These are phyloP conservation scores for Antitype chi DNA, from an alignment of 2,888 invertebrate species.

Conservation along the genomic window DNA sequence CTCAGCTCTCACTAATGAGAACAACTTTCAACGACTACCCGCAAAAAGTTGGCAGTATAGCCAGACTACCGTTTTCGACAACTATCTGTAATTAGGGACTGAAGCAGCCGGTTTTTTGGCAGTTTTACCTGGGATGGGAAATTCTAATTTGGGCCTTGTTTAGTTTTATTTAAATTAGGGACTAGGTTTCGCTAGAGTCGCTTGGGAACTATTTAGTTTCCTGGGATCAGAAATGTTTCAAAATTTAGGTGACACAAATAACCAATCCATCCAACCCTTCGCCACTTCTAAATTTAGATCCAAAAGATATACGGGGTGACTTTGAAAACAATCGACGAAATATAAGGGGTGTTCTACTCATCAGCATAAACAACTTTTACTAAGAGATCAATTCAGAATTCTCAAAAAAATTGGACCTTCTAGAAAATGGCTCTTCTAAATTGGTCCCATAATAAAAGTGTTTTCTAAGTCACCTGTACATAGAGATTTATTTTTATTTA, in stretches of 20 bases:
- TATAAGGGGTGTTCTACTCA: too few relatives aligned
- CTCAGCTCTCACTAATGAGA: slow-evolving; percentile 42
- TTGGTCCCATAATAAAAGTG: too few relatives aligned
- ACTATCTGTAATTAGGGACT: slow-evolving; percentile 57
- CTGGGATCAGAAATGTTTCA: neutral
- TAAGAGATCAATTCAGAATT: too few relatives aligned
- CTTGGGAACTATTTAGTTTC: neutral
- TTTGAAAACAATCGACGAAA: too few relatives aligned
- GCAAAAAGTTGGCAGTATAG: slow-evolving; percentile 51
- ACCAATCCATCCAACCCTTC: neutral
- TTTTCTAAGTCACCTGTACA: too few relatives aligned
- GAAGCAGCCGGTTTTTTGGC: slow-evolving; percentile 45
- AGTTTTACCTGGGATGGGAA: slow-evolving; percentile 28
- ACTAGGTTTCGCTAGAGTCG: neutral
- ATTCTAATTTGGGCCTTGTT: slow-evolving; percentile 30
- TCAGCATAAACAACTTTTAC: too few relatives aligned
- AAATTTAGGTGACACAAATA: neutral
- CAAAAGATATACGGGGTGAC: too few relatives aligned
- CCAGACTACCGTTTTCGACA: slow-evolving; percentile 45
- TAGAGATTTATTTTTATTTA: too few relatives aligned
- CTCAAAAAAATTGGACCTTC: too few relatives aligned
- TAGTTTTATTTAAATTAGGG: slow-evolving; percentile 32
- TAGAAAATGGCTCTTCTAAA: too few relatives aligned
- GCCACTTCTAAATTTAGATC: too few relatives aligned
- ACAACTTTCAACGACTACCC: slow-evolving; percentile 54